These are phyloP conservation scores for Andrena dorsata DNA, from an alignment of 2,888 invertebrate genomes.

Conservation along the genomic window DNA sequence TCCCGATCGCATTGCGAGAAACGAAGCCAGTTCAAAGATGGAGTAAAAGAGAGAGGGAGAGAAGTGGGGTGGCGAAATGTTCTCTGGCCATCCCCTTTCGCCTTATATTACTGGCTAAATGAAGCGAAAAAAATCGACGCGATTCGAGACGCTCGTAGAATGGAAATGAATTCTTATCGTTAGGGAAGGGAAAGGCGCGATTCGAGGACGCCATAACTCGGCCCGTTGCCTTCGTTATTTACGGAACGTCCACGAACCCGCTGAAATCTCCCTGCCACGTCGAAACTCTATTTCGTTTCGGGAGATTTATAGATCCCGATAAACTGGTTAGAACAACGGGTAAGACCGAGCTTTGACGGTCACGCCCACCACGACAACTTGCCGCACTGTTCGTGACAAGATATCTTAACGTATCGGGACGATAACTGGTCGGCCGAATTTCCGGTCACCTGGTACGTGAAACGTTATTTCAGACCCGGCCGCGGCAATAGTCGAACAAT, in stretches of 20 bases:
- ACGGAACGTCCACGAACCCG: constrained; percentile 36
- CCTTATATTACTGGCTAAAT: constrained; percentile 31
- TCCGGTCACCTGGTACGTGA: constrained; percentile 27
- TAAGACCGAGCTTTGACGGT: not conserved
- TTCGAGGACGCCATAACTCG: constrained; percentile 33
- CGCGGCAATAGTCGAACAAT: constrained; percentile 36
- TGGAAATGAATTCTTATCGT: constrained; percentile 53
- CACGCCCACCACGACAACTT: constrained; percentile 8
- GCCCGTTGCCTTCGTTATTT: constrained; percentile 47
- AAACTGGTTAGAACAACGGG: constrained; percentile 31
- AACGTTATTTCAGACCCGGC: constrained; percentile 32
- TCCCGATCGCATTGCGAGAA: constrained; percentile 18
- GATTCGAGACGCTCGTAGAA: constrained; percentile 36
- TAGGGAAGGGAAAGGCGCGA: not conserved
- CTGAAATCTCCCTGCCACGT: constrained; percentile 39
- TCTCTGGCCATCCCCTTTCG: not conserved
- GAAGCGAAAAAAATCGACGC: constrained; percentile 35
- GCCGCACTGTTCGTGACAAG: constrained; percentile 9
- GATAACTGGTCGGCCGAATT: constrained; percentile 24
- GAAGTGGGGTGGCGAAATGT: no score
- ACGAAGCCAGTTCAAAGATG: not conserved
- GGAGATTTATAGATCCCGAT: constrained; percentile 45
- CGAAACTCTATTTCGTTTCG: constrained; percentile 37
- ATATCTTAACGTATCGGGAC: not conserved
- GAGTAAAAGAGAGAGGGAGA: no score